These are phyloP conservation scores for Manis crassicaudata DNA, from an alignment of 2,797 vertebrate genomes.

Conservation along the genomic window DNA sequence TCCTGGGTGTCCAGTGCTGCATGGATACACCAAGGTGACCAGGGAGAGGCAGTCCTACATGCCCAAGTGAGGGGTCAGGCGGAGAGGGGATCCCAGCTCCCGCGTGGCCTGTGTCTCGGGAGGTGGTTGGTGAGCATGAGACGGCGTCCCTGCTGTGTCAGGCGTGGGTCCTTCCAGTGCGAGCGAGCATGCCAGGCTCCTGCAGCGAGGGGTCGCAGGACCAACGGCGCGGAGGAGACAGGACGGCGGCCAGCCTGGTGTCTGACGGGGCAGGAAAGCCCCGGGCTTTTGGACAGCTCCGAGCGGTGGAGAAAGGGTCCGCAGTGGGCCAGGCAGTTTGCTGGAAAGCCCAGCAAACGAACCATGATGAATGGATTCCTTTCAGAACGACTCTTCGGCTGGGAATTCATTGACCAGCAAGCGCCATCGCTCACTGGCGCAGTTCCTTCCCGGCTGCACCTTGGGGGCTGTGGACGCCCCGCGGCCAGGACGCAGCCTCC, in stretches of 20 bases:
- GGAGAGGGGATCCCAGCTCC: not conserved
- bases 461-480: too few relatives aligned
- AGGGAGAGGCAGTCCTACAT: too few relatives aligned
- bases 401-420: rapidly evolving
- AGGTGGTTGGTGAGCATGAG: too few relatives aligned
- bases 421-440: rapidly evolving
- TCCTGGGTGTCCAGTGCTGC: not conserved
- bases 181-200: rapidly evolving
- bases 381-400: not conserved
- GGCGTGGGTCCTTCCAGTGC: too few relatives aligned
- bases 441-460: too few relatives aligned
- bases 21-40: rapidly evolving
- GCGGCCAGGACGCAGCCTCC: not conserved
- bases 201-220: too few relatives aligned
- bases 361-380: too few relatives aligned
- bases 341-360: not conserved
- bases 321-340: not conserved
- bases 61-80: not conserved
- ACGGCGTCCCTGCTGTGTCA: not conserved
- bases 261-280: not conserved
- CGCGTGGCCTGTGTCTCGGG: not conserved
- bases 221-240: not conserved
- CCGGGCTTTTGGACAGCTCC: not conserved
- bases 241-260: not conserved
- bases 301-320: not conserved